Conservation (phyloP, 2,113 vertebrate genomes). For the Boulengeromyrus knoepffleri region DNA sequence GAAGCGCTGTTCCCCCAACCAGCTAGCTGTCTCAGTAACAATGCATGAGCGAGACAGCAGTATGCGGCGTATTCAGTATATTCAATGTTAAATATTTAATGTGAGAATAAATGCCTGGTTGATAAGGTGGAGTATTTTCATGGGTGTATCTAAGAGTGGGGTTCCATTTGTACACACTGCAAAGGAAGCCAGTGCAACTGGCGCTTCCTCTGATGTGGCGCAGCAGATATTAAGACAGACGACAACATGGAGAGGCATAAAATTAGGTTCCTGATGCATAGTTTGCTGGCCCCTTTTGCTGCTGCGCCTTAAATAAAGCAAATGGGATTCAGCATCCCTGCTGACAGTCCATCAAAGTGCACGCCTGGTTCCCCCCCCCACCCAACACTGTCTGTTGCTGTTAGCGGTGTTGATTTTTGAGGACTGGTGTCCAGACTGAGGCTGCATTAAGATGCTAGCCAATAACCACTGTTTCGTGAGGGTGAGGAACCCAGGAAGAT, state of each 20-base stretch:
- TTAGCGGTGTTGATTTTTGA: background rate
- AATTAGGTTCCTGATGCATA: background rate
- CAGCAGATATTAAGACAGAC: background rate
- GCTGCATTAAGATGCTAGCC: background rate
- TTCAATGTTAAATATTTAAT: constrained; percentile 12
- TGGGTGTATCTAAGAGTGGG: background rate
- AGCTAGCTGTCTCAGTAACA: constrained; percentile 58
- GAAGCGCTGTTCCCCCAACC: constrained; percentile 48
- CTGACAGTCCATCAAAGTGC: background rate
- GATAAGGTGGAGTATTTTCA: background rate
- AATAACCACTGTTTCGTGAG: background rate
- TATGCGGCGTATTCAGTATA: constrained; percentile 1
- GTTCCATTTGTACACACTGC: background rate
- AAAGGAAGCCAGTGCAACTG: background rate
- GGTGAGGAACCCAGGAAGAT: background rate
- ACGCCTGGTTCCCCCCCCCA: background rate
- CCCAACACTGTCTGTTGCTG: background rate
- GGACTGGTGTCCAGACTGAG: background rate
- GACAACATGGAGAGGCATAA: background rate
- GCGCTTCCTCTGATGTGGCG: background rate
- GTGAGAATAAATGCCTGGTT: constrained; percentile 10
- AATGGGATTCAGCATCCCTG: background rate
- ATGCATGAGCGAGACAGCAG: constrained; percentile 58
- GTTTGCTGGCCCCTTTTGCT: background rate
- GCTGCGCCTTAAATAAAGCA: background rate